phyloP scores from a whole-genome alignment of 1,140 invertebrate genomes.

The Pollicipes pollicipes region DNA sequence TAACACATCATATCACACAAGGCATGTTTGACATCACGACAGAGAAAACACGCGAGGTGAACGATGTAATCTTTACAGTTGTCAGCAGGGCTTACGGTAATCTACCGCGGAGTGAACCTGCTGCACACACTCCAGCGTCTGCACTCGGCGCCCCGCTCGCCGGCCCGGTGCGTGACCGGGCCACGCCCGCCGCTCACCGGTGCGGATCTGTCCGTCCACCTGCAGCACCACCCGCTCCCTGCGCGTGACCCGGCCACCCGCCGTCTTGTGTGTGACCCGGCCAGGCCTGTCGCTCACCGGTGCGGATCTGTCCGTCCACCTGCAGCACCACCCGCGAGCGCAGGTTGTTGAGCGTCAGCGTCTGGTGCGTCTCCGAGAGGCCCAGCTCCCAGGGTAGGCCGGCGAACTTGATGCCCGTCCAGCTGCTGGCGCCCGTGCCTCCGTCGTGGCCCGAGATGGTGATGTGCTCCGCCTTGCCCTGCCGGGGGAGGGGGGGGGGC shows the following conservation, averaged over 20 bases:
- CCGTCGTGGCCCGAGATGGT: conserved; percentile 97
- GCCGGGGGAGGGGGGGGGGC: conserved; percentile 10
- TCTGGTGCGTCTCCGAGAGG: conserved; percentile 91
- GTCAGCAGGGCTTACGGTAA: no score
- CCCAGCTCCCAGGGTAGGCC: conserved; percentile 89
- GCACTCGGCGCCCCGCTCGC: no score
- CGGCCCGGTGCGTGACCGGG: no score
- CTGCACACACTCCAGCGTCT: no score
- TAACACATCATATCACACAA: conserved; percentile 49
- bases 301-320: conserved; percentile 83
- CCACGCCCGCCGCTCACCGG: no score
- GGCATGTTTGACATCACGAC: conserved; percentile 45
- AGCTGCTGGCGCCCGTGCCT: conserved; percentile 91
- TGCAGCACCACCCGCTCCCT: no score
- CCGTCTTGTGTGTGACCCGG: no score
- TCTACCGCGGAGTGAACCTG: no score
- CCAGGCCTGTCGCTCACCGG: no score
- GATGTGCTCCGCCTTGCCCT: conserved; percentile 96
- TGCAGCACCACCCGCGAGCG: conserved; percentile 85
- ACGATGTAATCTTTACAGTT: no score
- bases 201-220: no score
- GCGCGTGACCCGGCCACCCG: no score
- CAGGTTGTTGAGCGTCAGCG: conserved; percentile 82
- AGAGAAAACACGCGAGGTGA: conserved; percentile 42
- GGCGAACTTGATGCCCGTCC: conserved; percentile 52